A percentile compares a stretch with the other conserved stretches of the same genome.
Evolutionary conservation across 2,888 invertebrate genomes (phyloP).

Genomic region (Tetranychus piercei): DNA sequence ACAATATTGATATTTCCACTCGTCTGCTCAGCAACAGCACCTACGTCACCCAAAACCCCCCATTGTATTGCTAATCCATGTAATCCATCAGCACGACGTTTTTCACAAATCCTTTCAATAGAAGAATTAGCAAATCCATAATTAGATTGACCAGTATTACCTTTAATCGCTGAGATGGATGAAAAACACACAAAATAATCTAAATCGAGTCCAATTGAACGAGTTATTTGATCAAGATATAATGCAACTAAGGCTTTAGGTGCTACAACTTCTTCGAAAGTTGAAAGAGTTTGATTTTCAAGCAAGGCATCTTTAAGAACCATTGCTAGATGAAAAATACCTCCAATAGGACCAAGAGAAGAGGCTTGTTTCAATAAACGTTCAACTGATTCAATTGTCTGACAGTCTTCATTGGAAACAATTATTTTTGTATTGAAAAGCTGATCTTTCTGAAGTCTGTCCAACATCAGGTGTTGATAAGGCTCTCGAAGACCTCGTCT

Average conservation of each 20-base stretch:
- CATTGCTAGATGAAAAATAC: conserved; percentile 73
- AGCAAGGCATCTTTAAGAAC: conserved; percentile 65
- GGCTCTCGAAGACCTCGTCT: conserved; percentile 74
- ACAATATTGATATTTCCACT: conserved; percentile 71
- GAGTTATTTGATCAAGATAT: conserved; percentile 57
- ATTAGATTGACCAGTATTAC: conserved; percentile 86
- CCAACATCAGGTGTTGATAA: conserved; percentile 66
- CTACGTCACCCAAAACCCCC: conserved; percentile 99
- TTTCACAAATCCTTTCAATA: conserved; percentile 87
- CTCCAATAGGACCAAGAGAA: conserved; percentile 53
- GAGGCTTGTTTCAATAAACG: conserved; percentile 46
- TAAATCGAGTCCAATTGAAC: conserved; percentile 46
- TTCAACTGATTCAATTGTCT: conserved; percentile 48
- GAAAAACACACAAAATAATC: conserved; percentile 92
- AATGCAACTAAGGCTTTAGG: conserved; percentile 73
- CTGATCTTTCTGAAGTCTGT: background rate
- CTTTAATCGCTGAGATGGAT: conserved; percentile 71
- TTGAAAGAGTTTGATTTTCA: conserved; percentile 60
- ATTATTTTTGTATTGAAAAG: background rate
- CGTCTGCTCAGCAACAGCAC: conserved; percentile 68
- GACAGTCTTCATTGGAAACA: conserved; percentile 6
- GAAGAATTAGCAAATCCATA: conserved; percentile 91
- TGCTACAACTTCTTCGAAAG: conserved; percentile 56
- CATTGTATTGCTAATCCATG: conserved; percentile 78
- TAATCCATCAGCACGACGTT: conserved; percentile 46